Conservation (phyloP, 2,888 invertebrate genomes). For the Cyclophora punctaria region DNA sequence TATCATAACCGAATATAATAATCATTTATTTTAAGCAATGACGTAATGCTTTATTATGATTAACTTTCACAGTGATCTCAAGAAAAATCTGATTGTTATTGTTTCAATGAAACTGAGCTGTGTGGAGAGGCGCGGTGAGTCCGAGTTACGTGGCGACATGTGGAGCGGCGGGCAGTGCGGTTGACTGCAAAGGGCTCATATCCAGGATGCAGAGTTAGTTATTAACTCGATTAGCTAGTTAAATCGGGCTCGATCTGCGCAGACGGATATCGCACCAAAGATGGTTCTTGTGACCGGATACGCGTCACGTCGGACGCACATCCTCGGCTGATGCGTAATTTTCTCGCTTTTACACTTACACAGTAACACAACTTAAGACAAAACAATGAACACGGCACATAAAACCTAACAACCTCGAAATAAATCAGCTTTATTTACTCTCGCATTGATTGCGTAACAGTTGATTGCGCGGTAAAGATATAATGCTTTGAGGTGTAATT, state of each 20-base stretch:
- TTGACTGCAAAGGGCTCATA: slow-evolving; percentile 11
- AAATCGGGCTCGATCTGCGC: slow-evolving; percentile 33
- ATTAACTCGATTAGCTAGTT: slow-evolving; percentile 33
- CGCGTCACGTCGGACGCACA: slow-evolving; percentile 64
- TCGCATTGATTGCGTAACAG: slow-evolving; percentile 47
- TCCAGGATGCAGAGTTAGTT: slow-evolving; percentile 22
- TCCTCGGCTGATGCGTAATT: slow-evolving; percentile 57
- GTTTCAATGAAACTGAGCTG: neutral
- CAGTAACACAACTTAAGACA: slow-evolving; percentile 30
- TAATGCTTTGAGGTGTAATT: slow-evolving; percentile 23
- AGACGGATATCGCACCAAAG: slow-evolving; percentile 38
- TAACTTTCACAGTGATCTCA: neutral
- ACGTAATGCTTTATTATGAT: too few relatives aligned
- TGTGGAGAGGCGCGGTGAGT: neutral
- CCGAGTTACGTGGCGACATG: slow-evolving; percentile 1
- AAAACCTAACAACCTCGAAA: slow-evolving; percentile 39
- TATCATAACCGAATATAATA: too few relatives aligned
- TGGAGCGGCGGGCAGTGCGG: slow-evolving; percentile 6
- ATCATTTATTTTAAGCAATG: too few relatives aligned
- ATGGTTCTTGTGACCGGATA: slow-evolving; percentile 50
- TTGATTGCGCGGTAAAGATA: slow-evolving; percentile 34
- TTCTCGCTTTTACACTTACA: slow-evolving; percentile 48
- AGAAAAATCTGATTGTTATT: too few relatives aligned
- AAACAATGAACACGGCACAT: slow-evolving; percentile 32
- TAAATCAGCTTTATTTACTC: slow-evolving; percentile 46